Conservation (phyloP, 2,888 invertebrate species). For the Lordiphosa fenestrarum region DNA sequence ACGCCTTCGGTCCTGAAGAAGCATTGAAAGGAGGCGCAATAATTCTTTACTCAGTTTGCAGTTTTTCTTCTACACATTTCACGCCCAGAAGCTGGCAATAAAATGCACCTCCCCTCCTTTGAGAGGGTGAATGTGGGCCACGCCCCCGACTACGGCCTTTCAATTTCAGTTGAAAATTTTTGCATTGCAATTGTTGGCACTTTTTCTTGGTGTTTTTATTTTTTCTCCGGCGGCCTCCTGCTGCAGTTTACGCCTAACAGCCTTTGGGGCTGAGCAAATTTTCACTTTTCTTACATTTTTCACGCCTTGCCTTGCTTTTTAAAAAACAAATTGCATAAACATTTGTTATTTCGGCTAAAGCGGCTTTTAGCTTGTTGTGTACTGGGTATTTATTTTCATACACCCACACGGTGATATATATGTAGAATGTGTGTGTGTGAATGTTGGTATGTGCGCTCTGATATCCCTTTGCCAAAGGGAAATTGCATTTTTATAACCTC, state of each 20-base stretch:
- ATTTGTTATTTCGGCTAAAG: conserved; percentile 58
- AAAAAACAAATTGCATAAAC: conserved; percentile 62
- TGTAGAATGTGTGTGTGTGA: conserved; percentile 5
- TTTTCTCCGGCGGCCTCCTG: conserved; percentile 14
- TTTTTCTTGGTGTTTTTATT: conserved; percentile 18
- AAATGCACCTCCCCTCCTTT: conserved; percentile 21
- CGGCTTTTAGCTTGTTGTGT: conserved; percentile 41
- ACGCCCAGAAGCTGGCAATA: conserved; percentile 45
- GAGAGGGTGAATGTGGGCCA: conserved; percentile 29
- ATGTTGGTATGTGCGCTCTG: conserved; percentile 3
- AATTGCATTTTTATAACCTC: conserved; percentile 58
- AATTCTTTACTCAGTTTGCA: conserved; percentile 44
- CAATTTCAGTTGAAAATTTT: conserved; percentile 56
- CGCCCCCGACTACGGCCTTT: conserved; percentile 43
- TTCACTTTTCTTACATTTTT: conserved; percentile 24
- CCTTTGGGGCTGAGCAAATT: conserved; percentile 22
- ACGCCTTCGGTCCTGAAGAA: conserved; percentile 5
- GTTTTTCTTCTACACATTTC: conserved; percentile 45
- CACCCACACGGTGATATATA: not conserved
- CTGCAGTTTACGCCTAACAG: conserved; percentile 44
- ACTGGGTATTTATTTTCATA: conserved; percentile 24
- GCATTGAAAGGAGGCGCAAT: conserved; percentile 35
- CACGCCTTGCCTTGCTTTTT: conserved; percentile 2
- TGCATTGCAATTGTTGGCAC: conserved; percentile 62
- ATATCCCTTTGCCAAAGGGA: conserved; percentile 20